Evolutionary conservation across 2,797 vertebrate species (phyloP), one percentile per base, ranked within the genome.

Genomic region (Gymnothorax reevesii): DNA sequence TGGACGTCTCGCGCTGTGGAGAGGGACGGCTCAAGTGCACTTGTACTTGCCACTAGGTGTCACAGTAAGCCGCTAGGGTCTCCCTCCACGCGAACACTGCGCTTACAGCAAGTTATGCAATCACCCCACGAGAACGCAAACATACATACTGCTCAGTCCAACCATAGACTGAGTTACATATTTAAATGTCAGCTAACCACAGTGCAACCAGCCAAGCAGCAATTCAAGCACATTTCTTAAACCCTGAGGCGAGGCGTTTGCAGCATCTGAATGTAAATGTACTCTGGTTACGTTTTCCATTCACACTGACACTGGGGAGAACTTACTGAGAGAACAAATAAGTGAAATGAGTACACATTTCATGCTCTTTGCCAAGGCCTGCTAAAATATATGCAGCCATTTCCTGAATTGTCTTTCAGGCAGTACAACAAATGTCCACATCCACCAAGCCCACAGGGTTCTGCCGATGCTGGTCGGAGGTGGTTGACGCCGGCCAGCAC

Each of bases 31-130:
- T 86, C 20, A 66, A 77, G 42, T 91, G 94, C 89, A 92, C 83
- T 92, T 93, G 83, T 90, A 88, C 1, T 62, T 84, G 86, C 94
- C 95, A 95, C 92, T 86, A 95, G 95, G 92, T 92, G 96, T 94
- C 95, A 93, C 94, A 94, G n/a, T 27, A 54, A 82, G 60, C 20
- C 62, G 9, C 77, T 60, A 59, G 7, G 57, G 57, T 10, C 13
- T 64, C 77, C 22, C 49, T 33, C 82, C n/a, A 1, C 13, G 17
- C 55, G 9, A 7, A 20, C 57, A 59, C 82, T 83, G 55, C 1
- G 25, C 12, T 83, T 17, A 59, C 57, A 27, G n/a, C n/a, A n/a
- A 57, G 57, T 83, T 83, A 83, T 20, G 57, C 27, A 83, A 83
- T 83, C 55, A 27, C 55, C 25, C 55, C 57, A 60, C n/a, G 60